Conservation (phyloP, 2,113 vertebrate genomes). For the Ophthalmolycus amberensis region DNA sequence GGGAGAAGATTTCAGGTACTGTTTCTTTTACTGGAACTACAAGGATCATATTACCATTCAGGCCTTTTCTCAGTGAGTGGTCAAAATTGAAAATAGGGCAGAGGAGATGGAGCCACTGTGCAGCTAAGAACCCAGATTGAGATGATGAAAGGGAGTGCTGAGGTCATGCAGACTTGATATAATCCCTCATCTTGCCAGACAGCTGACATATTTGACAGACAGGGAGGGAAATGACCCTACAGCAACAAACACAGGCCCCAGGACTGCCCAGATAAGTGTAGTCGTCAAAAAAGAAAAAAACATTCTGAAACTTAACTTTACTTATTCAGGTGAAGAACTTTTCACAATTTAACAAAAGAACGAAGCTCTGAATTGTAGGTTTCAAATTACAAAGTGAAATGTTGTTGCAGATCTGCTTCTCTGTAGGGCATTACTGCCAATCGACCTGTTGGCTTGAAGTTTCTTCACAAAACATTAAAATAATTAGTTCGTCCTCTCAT, state of each 20-base stretch:
- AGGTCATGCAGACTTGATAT: slow-evolving; percentile 41
- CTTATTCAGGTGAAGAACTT: background rate
- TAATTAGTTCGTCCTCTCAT: slow-evolving; percentile 25
- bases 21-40: slow-evolving; percentile 19
- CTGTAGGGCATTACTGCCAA: slow-evolving; percentile 24
- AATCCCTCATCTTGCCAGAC: slow-evolving; percentile 30
- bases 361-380: background rate
- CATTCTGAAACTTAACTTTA: slow-evolving; percentile 14
- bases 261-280: slow-evolving; percentile 14
- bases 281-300: background rate
- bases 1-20: background rate
- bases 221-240: slow-evolving; percentile 27
- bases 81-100: slow-evolving; percentile 38
- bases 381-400: slow-evolving; percentile 19
- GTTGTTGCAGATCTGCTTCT: slow-evolving; percentile 28
- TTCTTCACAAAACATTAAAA: slow-evolving; percentile 34
- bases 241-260: slow-evolving; percentile 17
- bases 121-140: slow-evolving; percentile 6
- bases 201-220: slow-evolving; percentile 53
- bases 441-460: slow-evolving; percentile 28
- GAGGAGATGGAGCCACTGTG: background rate
- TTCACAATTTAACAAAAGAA: slow-evolving; percentile 34
- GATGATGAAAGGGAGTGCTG: slow-evolving; percentile 40
- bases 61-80: slow-evolving; percentile 11
- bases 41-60: slow-evolving; percentile 1